A percentile compares a stretch with the other conserved stretches of the same genome.
These are phyloP conservation scores for Marisa cornuarietis DNA, from an alignment of 1,140 invertebrate species.

Conservation along the genomic window DNA sequence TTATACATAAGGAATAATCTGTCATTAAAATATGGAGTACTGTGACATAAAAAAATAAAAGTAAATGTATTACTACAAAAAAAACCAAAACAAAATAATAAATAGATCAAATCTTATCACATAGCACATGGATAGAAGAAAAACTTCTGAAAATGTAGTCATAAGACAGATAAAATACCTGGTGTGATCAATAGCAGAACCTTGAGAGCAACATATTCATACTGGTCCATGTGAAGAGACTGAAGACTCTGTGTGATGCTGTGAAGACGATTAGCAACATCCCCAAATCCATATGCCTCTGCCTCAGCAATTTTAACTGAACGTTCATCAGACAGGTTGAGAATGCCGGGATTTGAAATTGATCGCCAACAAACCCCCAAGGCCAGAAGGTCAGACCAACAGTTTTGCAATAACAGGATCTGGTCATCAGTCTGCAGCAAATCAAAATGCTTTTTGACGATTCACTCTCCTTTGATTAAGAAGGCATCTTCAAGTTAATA, in stretches of 20 bases:
- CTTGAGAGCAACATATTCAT: constrained; percentile 97
- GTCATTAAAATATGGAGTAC: too few species aligned
- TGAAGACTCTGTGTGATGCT: constrained; percentile 92
- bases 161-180: constrained; percentile 71
- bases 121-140: background rate
- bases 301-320: constrained; percentile 82
- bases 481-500: too few species aligned
- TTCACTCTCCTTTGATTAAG: too few species aligned
- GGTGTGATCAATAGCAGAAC: constrained; percentile 90
- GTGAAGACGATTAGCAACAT: constrained; percentile 84
- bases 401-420: constrained; percentile 94
- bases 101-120: background rate
- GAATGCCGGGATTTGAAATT: constrained; percentile 51
- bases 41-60: too few species aligned
- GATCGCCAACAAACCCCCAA: constrained; percentile 70
- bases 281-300: constrained; percentile 71
- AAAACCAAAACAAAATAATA: background rate
- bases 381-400: constrained; percentile 94
- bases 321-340: constrained; percentile 76
- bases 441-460: too few species aligned
- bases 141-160: background rate
- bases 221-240: constrained; percentile 89
- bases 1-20: too few species aligned
- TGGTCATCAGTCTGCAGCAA: constrained; percentile 88
- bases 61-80: background rate